A percentile compares a stretch with the other conserved stretches of the same genome.
Evolutionary conservation across 2,113 vertebrate genomes (phyloP).

Genomic region (Pelecanoides urinatrix): DNA sequence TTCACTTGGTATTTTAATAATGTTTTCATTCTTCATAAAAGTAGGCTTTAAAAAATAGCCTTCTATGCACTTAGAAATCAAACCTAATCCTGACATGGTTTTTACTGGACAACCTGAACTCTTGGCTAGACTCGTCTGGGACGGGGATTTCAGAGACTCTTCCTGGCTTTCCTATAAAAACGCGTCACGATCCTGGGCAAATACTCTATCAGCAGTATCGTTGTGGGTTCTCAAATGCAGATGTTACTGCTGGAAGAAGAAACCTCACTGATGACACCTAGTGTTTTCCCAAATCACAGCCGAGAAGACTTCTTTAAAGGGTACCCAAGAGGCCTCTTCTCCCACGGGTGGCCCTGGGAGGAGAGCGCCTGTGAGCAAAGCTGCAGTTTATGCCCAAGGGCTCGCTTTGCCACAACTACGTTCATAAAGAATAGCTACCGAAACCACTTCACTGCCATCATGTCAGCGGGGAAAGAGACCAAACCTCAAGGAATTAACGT

Average conservation of each 20-base stretch:
- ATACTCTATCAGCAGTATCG: not conserved
- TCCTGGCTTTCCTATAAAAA: slow-evolving; percentile 38
- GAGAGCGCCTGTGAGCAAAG: rapidly evolving
- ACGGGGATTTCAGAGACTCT: slow-evolving; percentile 60
- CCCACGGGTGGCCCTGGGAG: not conserved
- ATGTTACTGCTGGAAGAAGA: not conserved
- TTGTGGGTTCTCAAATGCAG: not conserved
- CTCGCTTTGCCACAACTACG: not conserved
- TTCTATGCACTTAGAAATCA: not conserved
- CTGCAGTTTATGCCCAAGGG: not conserved
- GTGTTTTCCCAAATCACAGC: not conserved
- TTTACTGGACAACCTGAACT: slow-evolving; percentile 45
- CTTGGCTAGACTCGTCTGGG: slow-evolving; percentile 58
- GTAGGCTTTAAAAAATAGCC: not conserved
- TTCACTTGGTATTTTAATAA: slow-evolving; percentile 15
- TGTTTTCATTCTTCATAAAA: slow-evolving; percentile 20
- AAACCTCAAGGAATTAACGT: not conserved
- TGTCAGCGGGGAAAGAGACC: rapidly evolving
- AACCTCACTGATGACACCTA: slow-evolving; percentile 44
- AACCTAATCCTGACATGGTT: slow-evolving; percentile 28
- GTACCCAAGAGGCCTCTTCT: not conserved
- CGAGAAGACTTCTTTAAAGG: not conserved
- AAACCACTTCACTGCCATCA: not conserved
- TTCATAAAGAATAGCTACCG: rapidly evolving
- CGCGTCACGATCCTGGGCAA: not conserved